phyloP scores from a whole-genome alignment of 1,140 invertebrate genomes.

The Hormaphis cornu region DNA sequence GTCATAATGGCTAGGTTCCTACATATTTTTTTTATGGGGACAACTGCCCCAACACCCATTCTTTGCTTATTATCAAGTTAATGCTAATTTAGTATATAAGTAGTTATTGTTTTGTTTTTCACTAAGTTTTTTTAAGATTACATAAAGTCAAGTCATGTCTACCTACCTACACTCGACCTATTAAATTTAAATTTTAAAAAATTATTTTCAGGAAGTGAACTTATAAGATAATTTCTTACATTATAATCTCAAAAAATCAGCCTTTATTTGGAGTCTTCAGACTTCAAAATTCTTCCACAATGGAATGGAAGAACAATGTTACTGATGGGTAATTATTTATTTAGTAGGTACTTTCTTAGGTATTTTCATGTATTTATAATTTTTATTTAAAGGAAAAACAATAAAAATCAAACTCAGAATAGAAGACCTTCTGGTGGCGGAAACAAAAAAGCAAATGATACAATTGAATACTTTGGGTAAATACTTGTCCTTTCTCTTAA shows the following conservation, averaged over 20 bases:
- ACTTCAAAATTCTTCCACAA: constrained; percentile 17
- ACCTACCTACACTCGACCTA: too few species aligned
- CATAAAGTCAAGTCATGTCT: too few species aligned
- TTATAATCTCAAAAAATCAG: background rate
- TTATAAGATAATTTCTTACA: background rate
- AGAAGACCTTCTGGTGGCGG: constrained; percentile 11
- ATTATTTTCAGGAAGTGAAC: background rate
- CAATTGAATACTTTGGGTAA: constrained; percentile 23
- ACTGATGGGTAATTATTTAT: constrained; percentile 10
- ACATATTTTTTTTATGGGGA: too few species aligned
- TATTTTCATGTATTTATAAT: background rate
- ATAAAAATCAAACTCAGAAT: constrained; percentile 14
- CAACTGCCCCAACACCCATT: too few species aligned
- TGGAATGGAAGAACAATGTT: constrained; percentile 30
- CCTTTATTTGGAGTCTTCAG: constrained; percentile 2
- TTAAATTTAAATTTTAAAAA: too few species aligned
- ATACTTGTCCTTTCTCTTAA: background rate
- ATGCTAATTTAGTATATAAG: too few species aligned
- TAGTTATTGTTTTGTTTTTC: too few species aligned
- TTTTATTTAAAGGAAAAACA: constrained; percentile 10
- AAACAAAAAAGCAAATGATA: constrained; percentile 25
- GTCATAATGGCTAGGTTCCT: too few species aligned
- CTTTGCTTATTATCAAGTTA: too few species aligned
- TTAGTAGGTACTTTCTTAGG: background rate
- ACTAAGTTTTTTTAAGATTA: too few species aligned